A percentile compares a stretch with the other conserved stretches of the same genome.
Evolutionary conservation across 2,113 vertebrate genomes (phyloP).

Genomic region (Montifringilla adamsi): DNA sequence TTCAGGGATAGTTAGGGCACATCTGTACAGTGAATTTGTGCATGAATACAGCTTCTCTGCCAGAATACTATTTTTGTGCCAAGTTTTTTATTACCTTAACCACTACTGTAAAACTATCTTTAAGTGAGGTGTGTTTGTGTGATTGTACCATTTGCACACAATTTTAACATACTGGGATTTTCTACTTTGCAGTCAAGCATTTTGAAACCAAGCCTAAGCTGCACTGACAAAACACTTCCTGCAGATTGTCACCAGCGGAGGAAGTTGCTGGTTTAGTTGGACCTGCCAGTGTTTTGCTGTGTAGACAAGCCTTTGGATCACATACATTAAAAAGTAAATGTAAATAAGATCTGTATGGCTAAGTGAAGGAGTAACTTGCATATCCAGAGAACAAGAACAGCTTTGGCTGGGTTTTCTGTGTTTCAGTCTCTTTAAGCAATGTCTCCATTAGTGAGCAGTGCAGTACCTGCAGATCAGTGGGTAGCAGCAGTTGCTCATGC

Average conservation of each 20-base stretch:
- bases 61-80: not conserved
- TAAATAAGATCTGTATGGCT: not conserved
- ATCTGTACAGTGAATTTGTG: not conserved
- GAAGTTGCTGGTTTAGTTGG: not conserved
- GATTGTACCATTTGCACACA: not conserved
- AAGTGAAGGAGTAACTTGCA: not conserved
- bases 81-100: not conserved
- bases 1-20: not conserved
- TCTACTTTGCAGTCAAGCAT: not conserved
- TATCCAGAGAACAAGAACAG: not conserved
- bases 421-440: not conserved
- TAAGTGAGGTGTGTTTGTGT: not conserved
- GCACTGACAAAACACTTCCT: not conserved
- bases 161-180: not conserved
- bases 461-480: not conserved
- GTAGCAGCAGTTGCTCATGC: not conserved
- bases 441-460: not conserved
- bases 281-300: not conserved
- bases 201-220: not conserved
- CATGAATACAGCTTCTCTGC: not conserved
- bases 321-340: not conserved
- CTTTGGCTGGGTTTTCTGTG: not conserved
- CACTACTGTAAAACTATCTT: not conserved
- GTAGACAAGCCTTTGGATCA: not conserved
- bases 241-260: not conserved